A percentile compares a stretch with the other conserved stretches of the same genome.
phyloP scores from a whole-genome alignment of 1,140 invertebrate species.

The Heliconius eleuchia region DNA sequence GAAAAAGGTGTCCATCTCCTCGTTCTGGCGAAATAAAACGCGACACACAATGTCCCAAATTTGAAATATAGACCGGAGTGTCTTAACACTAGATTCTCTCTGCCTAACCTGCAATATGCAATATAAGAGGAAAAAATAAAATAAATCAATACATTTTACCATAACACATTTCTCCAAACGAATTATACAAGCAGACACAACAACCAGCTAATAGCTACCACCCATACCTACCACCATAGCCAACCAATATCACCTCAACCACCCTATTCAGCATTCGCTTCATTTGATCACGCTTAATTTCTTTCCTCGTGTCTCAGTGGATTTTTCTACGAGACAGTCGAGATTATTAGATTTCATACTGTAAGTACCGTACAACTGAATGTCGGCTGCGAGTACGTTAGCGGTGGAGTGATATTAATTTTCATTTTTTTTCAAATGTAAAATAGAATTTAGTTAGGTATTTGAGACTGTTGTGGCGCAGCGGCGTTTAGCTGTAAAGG shows the following conservation, averaged over 20 bases:
- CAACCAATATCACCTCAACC: not conserved
- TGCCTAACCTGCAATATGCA: too few relatives aligned
- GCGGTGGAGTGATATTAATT: conserved; percentile 4
- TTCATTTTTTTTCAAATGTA: not conserved
- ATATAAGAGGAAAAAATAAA: too few relatives aligned
- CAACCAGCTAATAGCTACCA: not conserved
- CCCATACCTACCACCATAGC: not conserved
- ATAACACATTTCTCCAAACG: not conserved
- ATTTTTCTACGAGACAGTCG: conserved; percentile 54
- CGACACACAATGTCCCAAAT: too few relatives aligned
- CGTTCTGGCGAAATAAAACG: too few relatives aligned
- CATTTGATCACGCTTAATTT: conserved; percentile 62
- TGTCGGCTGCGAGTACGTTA: conserved; percentile 32
- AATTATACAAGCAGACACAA: not conserved
- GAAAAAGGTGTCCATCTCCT: too few relatives aligned
- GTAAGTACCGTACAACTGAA: conserved; percentile 35
- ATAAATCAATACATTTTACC: not conserved
- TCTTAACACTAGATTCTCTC: too few relatives aligned
- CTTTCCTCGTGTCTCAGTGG: conserved; percentile 52
- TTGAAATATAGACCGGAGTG: too few relatives aligned
- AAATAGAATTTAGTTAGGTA: too few relatives aligned
- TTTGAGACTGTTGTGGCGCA: too few relatives aligned
- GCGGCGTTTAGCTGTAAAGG: too few relatives aligned
- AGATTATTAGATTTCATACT: conserved; percentile 68
- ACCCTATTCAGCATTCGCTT: conserved; percentile 46